Evolutionary conservation across 2,113 vertebrate species (phyloP), one percentile per base, ranked within the genome.

Genomic region (Triplophysa tibetana): DNA sequence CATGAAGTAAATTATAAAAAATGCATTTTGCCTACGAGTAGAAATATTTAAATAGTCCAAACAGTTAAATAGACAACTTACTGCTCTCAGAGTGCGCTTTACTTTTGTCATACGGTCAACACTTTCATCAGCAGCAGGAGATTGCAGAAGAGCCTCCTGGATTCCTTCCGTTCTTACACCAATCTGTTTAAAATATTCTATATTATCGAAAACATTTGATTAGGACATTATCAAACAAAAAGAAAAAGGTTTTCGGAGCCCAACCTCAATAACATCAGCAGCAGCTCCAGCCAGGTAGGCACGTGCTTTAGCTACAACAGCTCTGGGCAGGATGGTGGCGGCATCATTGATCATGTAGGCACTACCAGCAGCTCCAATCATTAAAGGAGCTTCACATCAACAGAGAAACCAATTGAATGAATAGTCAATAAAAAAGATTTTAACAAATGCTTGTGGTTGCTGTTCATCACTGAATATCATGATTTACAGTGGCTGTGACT

Each of bases 191-290:
- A 78, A 21, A 1, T 14, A 61, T 81, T 12, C 2, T 26, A 2
- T 8, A 29, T 19, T 33, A 33, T 33, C 26, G 5, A 5, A 9
- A 0, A 45, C 11, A 38, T 64, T 38, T 48, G 1, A 21, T 4
- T 45, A 19, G 33, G 61, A 13, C 12, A 52, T 52, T 58, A 2
- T 17, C 2, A 58, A 21, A 5, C 6, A 0, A 33, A 13, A 19
- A 26, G 6, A 21, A 21, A 58, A 21, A 58, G 38, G 7, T 50
- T 24, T 0, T 14, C 63, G 65, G 60, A 16, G 6, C 2, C 1
- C 85, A 88, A 95, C 95, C 94, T 96, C 95, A 64, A 93, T 54
- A 76, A 94, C 79, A 87, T 95, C 93, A 85, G 93, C 90, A 83
- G 91, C 88, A 9, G 87, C 91, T 64, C 94, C 95, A 81, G 92